These are phyloP conservation scores for Acanthochromis polyacanthus DNA, from an alignment of 2,113 vertebrate species.

Conservation along the genomic window DNA sequence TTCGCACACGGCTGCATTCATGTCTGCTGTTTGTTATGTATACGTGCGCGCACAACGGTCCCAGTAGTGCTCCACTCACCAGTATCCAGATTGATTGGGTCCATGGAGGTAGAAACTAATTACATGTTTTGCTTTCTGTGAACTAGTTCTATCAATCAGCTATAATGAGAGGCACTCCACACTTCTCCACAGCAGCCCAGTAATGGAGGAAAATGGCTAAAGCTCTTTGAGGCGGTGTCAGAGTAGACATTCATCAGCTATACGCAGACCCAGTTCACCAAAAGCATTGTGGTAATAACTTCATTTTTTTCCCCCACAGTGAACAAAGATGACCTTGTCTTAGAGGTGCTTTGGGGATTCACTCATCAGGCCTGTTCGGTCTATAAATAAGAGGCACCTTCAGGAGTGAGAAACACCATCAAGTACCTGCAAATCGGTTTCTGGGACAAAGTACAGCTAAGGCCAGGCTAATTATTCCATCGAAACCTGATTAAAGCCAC, in stretches of 20 bases:
- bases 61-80: constrained; percentile 44
- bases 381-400: constrained; percentile 58
- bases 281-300: constrained; percentile 46
- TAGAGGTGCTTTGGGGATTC: constrained; percentile 38
- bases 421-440: constrained; percentile 50
- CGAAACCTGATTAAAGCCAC: constrained; percentile 34
- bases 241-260: constrained; percentile 49
- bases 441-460: constrained; percentile 26
- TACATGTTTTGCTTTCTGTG: constrained; percentile 68
- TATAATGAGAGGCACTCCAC: constrained; percentile 58
- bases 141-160: constrained; percentile 76
- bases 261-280: constrained; percentile 1
- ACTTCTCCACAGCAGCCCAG: constrained; percentile 6
- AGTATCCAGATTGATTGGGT: constrained; percentile 67
- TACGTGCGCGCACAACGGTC: constrained; percentile 10
- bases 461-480: constrained; percentile 37
- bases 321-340: constrained; percentile 67
- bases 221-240: constrained; percentile 38
- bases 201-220: constrained; percentile 36
- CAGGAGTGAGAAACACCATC: constrained; percentile 11
- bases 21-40: constrained; percentile 46
- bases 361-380: constrained; percentile 32
- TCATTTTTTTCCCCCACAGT: constrained; percentile 17
- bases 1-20: background rate
- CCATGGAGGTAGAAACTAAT: constrained; percentile 74